Percentiles rank a stretch among this genome's conserved stretches.
Conservation (phyloP, 2,113 vertebrate genomes). For the Myotis yumanensis region DNA sequence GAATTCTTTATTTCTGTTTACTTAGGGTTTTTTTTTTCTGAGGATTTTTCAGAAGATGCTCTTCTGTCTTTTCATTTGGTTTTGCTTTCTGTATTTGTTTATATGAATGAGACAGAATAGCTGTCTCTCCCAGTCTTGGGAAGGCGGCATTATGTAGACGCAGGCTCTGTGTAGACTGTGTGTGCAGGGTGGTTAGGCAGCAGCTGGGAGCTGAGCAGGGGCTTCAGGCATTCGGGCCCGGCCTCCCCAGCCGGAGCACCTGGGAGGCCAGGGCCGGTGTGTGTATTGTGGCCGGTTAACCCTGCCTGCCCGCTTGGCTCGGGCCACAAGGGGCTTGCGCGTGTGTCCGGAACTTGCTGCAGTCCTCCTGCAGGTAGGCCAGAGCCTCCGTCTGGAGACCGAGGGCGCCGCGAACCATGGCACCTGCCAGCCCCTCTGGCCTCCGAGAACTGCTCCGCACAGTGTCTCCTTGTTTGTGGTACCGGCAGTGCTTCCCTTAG, state of each 20-base stretch:
- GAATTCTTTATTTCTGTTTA: neutral
- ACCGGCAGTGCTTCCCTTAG: neutral
- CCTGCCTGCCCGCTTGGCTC: neutral
- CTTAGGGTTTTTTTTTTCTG: too few species aligned
- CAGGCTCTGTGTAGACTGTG: neutral
- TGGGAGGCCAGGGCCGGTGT: neutral
- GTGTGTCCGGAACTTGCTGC: neutral
- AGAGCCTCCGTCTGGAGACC: too few species aligned
- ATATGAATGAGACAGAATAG: neutral
- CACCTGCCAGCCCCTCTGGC: too few species aligned
- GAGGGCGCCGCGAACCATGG: too few species aligned
- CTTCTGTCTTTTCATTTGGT: neutral
- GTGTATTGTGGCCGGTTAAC: too few species aligned
- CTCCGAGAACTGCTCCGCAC: neutral
- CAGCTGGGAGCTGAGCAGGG: neutral
- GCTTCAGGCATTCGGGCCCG: neutral
- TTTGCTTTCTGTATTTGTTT: neutral
- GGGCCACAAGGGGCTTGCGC: neutral
- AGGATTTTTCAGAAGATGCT: neutral
- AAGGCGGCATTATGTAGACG: neutral
- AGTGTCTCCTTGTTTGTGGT: neutral
- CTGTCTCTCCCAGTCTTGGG: neutral
- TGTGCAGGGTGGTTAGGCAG: neutral
- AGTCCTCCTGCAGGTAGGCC: neutral
- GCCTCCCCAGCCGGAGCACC: neutral